Evolutionary conservation across 2,113 vertebrate genomes (phyloP), one percentile per base, ranked within the genome.

Genomic region (Takifugu flavidus): DNA sequence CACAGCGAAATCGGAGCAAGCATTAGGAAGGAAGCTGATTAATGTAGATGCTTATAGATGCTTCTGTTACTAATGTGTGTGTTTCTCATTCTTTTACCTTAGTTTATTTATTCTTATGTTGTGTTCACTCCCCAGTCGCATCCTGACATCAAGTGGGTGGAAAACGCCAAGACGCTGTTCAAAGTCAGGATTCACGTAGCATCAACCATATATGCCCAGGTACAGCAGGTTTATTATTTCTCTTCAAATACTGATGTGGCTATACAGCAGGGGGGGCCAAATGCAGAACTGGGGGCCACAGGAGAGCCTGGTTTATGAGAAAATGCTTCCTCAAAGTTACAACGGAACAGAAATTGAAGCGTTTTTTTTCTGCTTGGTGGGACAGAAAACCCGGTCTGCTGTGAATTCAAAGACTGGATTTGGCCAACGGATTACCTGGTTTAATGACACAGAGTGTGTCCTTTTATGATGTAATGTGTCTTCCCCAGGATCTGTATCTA

Each of bases 201-300:
- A 43, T 99, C 96, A 0, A 98, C 96, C 1, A 88, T 99, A 86
- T 95, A 98, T 53, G 92, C 94, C 60, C 94, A 98, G 89, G 97
- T 98, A 86, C 82, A 78, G 31, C 44, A 10, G 8, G n/a, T 49
- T 20, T 49, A 7, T 49, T 25, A 49, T 49, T 8, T 25, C 5
- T 49, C 7, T 44, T 62, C 10, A 29, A 28, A 26, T 5, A 25
- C 6, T 39, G 34, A 29, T 8, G 26, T 8, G 14, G 14, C 53
- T 56, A 4, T 25, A 8, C 25, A 31, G 0, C 3, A 12, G 54
- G 15, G 0, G 13, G 0, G 57, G n/a, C 27, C 27, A 20, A 20
- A 20, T 20, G 20, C 20, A 20, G 20, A 20, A 20, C 20, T 20
- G 20, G 20, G 20, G 20, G 20, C 20, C 20, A 20, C 20, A 20